Base-by-base conservation (phyloP, 2,113 vertebrate species). In the Heloderma charlesbogerti region DNA sequence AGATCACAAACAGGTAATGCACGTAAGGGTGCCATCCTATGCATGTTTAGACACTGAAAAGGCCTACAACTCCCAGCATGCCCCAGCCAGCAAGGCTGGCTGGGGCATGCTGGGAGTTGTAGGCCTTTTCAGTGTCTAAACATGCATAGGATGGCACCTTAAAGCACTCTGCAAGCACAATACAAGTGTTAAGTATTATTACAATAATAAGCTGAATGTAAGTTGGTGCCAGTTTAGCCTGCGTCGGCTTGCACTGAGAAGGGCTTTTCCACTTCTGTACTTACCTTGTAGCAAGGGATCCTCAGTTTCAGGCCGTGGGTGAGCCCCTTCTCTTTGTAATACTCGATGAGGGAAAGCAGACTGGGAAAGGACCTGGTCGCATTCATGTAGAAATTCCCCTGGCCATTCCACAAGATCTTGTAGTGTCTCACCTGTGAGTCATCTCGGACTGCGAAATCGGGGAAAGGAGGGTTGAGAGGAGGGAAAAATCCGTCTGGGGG, bases 211-310 rank as follows among this genome's bases (percentile, higher is more conserved):
- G 12, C 9, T 15, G 1, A 60, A 37, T 12, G 20, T 12, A 3
- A 22, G 8, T 1, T 25, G 29, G 7, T 51, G 43, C 29, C 34
- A 51, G 9, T 66, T n/a, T 20, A 13, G 22, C 16, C 37, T 57
- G 7, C 15, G 1, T 43, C 22, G 74, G 3, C 22, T 20, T 78
- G 54, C 18, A 51, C 29, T 25, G 20, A 40, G 13, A 10, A 20
- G 18, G 0, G 34, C 0, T 1, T 45, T 12, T n/a, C 83, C 63
- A 51, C 3, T 9, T 7, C 45, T 4, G 9, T 27, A 10, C 79
- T 95, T 91, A 98, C 98, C 98, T 96, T 97, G 79, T 84, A 75
- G 94, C 98, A 98, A 74, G 98, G 95, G 1, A 4, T n/a, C 0
- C 96, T 94, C 85, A 98, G 97, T 5, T 0, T 40, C 57, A 95